phyloP scores from a whole-genome alignment of 1,140 invertebrate genomes.

The Zaprionus tsacasi region DNA sequence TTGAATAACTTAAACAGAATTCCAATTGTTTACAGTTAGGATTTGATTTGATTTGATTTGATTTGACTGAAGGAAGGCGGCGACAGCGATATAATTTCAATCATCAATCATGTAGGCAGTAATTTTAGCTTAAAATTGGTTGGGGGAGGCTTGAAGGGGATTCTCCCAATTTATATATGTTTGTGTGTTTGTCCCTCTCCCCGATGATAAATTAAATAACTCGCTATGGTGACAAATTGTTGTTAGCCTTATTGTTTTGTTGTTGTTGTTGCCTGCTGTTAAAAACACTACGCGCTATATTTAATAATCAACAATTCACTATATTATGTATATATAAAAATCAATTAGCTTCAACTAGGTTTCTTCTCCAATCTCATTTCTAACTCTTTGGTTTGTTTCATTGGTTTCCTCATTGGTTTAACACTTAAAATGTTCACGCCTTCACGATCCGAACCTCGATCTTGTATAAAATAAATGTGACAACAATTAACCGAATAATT shows the following conservation, averaged over 20 bases:
- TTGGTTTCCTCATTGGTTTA: conserved; percentile 46
- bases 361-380: conserved; percentile 32
- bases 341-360: conserved; percentile 71
- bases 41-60: conserved; percentile 1
- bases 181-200: not conserved
- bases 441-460: conserved; percentile 4
- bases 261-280: conserved; percentile 51
- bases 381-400: conserved; percentile 70
- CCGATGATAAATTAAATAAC: not conserved
- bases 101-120: not conserved
- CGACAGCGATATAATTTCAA: conserved; percentile 40
- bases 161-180: not conserved
- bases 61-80: conserved; percentile 54
- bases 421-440: conserved; percentile 60
- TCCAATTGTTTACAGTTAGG: conserved; percentile 14
- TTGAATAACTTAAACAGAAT: conserved; percentile 51
- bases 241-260: conserved; percentile 21
- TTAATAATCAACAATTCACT: conserved; percentile 81
- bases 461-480: conserved; percentile 69
- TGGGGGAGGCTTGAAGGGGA: not conserved
- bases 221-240: conserved; percentile 26
- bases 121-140: conserved; percentile 21
- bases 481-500: conserved; percentile 79
- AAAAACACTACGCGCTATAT: conserved; percentile 75
- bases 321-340: conserved; percentile 70